Evolutionary conservation across 2,113 vertebrate genomes (phyloP).

Genomic region (Menura novaehollandiae): DNA sequence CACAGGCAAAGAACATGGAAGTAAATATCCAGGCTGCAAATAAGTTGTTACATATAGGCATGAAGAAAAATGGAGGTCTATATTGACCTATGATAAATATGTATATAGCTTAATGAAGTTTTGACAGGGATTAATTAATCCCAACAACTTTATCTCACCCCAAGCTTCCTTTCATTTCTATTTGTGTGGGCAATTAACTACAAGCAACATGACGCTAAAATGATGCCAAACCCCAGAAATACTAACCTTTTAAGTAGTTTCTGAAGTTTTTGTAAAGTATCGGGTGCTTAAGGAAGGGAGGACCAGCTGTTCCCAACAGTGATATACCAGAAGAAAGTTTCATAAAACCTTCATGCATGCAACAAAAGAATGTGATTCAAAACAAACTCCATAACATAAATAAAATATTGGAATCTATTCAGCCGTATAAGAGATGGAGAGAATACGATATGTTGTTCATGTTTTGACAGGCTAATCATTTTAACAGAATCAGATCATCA

Average conservation of each 20-base stretch:
- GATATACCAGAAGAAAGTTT: neutral
- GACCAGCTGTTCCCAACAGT: neutral
- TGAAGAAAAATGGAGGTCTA: neutral
- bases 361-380: conserved; percentile 31
- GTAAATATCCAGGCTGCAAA: neutral
- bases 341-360: neutral
- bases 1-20: neutral
- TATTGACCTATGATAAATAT: neutral
- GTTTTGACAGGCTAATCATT: conserved; percentile 1
- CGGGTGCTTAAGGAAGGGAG: neutral
- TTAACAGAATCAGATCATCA: conserved; percentile 11
- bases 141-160: neutral
- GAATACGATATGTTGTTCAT: conserved; percentile 14
- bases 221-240: neutral
- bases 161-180: neutral
- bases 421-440: conserved; percentile 33
- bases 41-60: neutral
- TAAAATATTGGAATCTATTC: conserved; percentile 27
- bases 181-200: neutral
- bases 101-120: neutral
- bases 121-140: neutral
- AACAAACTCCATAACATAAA: conserved; percentile 29
- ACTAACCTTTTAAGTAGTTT: neutral
- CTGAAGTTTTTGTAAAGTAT: neutral
- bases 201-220: neutral